These are phyloP conservation scores for Nycteola revayana DNA, from an alignment of 2,888 invertebrate genomes.

Conservation along the genomic window DNA sequence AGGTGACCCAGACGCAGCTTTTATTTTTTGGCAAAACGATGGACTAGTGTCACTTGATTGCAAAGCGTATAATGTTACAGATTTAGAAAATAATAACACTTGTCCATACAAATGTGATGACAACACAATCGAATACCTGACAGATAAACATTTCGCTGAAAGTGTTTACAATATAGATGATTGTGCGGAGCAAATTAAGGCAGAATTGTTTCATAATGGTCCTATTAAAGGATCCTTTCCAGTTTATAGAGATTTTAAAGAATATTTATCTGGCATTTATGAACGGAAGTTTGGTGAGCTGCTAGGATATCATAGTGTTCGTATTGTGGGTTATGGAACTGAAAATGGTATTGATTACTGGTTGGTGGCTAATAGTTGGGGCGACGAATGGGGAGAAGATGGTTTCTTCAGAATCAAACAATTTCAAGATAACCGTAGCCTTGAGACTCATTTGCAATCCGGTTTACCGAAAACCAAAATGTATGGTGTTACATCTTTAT, in stretches of 20 bases:
- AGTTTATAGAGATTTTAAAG: conserved; percentile 2
- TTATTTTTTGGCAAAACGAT: neutral
- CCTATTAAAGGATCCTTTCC: conserved; percentile 5
- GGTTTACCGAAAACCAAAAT: too few species aligned
- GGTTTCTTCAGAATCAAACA: conserved; percentile 12
- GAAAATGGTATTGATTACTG: conserved; percentile 14
- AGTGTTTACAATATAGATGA: conserved; percentile 1
- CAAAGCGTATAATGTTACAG: conserved; percentile 12
- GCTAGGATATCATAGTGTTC: conserved; percentile 1
- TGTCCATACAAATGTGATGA: neutral
- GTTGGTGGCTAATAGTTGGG: conserved; percentile 25
- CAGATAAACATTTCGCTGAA: conserved; percentile 18
- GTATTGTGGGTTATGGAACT: conserved; percentile 22
- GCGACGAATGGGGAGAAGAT: conserved; percentile 5
- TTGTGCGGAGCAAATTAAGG: conserved; percentile 8
- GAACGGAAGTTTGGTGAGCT: neutral
- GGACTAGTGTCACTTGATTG: conserved; percentile 17
- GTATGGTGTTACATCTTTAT: too few species aligned
- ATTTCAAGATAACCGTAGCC: neutral
- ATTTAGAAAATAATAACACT: neutral
- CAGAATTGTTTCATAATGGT: conserved; percentile 17
- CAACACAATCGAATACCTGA: neutral
- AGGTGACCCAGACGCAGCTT: neutral
- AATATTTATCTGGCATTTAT: conserved; percentile 8
- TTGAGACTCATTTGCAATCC: conserved; percentile 1